Percentiles rank a stretch among this genome's conserved stretches.
Evolutionary conservation across 2,797 vertebrate species (phyloP).

Genomic region (Rhinatrema bivittatum): DNA sequence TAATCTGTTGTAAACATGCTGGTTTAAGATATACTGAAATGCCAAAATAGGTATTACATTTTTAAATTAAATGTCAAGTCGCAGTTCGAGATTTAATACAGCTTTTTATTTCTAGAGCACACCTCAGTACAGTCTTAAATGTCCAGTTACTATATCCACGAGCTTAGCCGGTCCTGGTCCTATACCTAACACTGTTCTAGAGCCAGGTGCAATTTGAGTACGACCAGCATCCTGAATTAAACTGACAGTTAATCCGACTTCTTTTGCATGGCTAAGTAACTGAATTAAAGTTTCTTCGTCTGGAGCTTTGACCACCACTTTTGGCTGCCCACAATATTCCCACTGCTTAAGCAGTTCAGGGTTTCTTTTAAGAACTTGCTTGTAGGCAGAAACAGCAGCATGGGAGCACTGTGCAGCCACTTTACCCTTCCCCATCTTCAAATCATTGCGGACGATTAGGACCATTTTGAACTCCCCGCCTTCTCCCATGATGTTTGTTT

Average conservation of each 20-base stretch:
- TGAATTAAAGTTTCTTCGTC: slow-evolving; percentile 77
- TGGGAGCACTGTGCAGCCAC: slow-evolving; percentile 91
- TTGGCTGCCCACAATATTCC: slow-evolving; percentile 93
- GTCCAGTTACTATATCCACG: slow-evolving; percentile 82
- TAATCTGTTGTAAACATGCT: too few species aligned
- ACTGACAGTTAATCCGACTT: slow-evolving; percentile 76
- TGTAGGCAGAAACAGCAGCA: slow-evolving; percentile 87
- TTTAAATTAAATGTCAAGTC: too few species aligned
- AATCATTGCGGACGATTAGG: slow-evolving; percentile 82
- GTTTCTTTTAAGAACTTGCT: slow-evolving; percentile 75
- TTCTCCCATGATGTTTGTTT: slow-evolving; percentile 73
- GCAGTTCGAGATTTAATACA: too few species aligned
- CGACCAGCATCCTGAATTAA: slow-evolving; percentile 92
- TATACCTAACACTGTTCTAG: slow-evolving; percentile 83
- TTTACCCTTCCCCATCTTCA: slow-evolving; percentile 97
- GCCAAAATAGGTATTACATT: too few species aligned
- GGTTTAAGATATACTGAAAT: too few species aligned
- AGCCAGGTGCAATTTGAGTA: slow-evolving; percentile 90
- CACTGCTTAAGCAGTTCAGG: slow-evolving; percentile 82
- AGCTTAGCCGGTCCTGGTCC: slow-evolving; percentile 83
- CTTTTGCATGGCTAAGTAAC: slow-evolving; percentile 71
- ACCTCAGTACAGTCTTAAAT: slow-evolving; percentile 80
- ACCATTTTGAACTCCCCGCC: slow-evolving; percentile 89
- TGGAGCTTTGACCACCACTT: slow-evolving; percentile 85
- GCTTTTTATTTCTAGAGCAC: too few species aligned